phyloP scores from a whole-genome alignment of 2,888 invertebrate genomes.

The Megaustenia siamemsis region DNA sequence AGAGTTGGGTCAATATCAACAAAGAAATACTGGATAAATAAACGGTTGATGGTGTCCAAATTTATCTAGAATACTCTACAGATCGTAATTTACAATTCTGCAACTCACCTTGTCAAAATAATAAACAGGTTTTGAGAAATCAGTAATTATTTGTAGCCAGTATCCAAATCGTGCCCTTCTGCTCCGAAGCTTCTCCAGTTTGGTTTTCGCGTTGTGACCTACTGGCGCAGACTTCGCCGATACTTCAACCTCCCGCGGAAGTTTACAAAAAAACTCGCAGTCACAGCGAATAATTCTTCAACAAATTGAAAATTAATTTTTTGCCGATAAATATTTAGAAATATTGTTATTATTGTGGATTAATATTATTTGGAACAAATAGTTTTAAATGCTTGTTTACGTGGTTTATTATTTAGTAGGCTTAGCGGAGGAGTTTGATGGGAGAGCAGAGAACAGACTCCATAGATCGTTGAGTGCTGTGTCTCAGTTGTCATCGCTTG shows the following conservation, averaged over 20 bases:
- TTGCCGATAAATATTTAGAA: neutral
- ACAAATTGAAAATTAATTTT: neutral
- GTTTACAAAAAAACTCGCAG: neutral
- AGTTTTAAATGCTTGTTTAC: neutral
- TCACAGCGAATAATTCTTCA: neutral
- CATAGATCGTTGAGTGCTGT: constrained; percentile 56
- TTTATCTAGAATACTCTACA: neutral
- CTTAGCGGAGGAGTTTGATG: constrained; percentile 38
- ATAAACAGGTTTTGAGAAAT: neutral
- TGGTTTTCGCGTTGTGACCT: constrained; percentile 45
- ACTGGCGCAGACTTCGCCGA: constrained; percentile 23
- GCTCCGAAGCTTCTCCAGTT: neutral
- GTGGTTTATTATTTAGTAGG: neutral
- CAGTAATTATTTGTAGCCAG: neutral
- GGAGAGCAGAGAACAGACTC: constrained; percentile 52
- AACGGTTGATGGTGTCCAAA: neutral
- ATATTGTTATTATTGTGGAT: neutral
- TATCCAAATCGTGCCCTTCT: constrained; percentile 1
- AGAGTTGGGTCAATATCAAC: constrained; percentile 45
- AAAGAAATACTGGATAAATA: constrained; percentile 22
- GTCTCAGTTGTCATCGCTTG: constrained; percentile 41
- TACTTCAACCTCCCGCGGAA: constrained; percentile 24
- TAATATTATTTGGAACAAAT: neutral
- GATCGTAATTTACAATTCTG: neutral
- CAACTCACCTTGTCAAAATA: constrained; percentile 38